Base-by-base conservation (phyloP, 35 echinoderm and acorn worm genomes). In the Lytechinus variegatus region DNA sequence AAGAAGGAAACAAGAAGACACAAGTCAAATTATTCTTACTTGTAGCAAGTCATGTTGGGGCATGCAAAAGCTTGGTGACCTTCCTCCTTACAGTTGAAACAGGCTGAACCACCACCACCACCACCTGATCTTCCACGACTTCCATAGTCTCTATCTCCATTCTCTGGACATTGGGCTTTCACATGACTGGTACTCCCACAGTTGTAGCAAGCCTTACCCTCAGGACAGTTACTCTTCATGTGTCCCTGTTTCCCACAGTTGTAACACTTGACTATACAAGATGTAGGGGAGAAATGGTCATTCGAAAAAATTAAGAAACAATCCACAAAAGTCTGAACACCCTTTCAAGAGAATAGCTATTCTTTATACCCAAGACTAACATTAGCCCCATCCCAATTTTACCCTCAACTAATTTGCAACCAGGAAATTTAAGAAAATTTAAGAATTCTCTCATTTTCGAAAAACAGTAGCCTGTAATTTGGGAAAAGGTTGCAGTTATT, bases 1-100 rank as follows among this genome's bases (percentile, higher is more conserved):
- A 9, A 58, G 56, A 11, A 58, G 56, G 9, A 58, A 2, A 58
- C 56, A 58, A 8, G 1, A 57, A 57, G 56, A 58, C 56, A 11
- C 14, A 79, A 79, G 8, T 24, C 19, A 79, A 13, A 58, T 71
- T 79, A 21, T 79, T 16, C 95, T 95, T 91, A 95, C 95, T 28
- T 90, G 87, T 95, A 95, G 95, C 95, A 95, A 53, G 71, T 95
- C 53, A 91, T 55, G 54, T 95, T 14, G 53, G 92, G 92, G 92
- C 92, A 93, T 54, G 13, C 53, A 7, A 14, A 52, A 27, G 27
- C 94, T 54, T 87, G 54, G 21, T 90, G 95, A 57, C 87, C 92
- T 54, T 93, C 92, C 92, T 93, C 21, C 4, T 93, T 14, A 27
- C 92, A 93, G 54, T 10, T 21, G 53, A 19, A 93, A 55, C 92